These are phyloP conservation scores for Rhopalosiphum maidis DNA, from an alignment of 1,140 invertebrate genomes.

Conservation along the genomic window DNA sequence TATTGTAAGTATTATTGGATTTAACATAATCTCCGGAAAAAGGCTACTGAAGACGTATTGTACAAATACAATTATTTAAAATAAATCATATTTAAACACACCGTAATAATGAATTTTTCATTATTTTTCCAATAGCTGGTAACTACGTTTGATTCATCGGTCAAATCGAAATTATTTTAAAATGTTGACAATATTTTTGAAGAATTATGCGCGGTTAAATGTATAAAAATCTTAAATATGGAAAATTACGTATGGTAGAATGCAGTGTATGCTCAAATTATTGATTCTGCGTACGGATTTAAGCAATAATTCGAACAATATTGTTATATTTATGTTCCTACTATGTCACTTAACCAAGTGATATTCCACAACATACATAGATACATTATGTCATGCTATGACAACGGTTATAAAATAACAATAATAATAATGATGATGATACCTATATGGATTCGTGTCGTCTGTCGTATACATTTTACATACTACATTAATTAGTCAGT, in stretches of 20 bases:
- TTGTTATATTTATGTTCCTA: neutral
- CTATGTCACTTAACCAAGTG: no score
- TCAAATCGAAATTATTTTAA: neutral
- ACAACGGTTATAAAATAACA: neutral
- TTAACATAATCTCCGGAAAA: neutral
- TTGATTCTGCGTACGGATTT: no score
- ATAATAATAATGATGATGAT: neutral
- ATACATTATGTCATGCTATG: neutral
- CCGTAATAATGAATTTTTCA: neutral
- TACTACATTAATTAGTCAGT: conserved; percentile 7
- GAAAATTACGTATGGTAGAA: neutral
- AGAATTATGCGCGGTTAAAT: neutral
- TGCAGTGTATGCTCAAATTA: neutral
- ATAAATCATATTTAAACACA: no score
- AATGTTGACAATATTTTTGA: neutral
- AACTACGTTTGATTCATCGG: neutral
- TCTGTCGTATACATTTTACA: no score
- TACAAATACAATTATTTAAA: neutral
- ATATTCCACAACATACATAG: neutral
- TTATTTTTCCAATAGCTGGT: neutral
- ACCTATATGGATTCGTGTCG: neutral
- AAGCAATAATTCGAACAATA: neutral
- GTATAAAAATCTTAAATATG: neutral
- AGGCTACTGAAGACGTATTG: neutral
- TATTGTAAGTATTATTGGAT: neutral